Evolutionary conservation across 1,140 invertebrate genomes (phyloP), one percentile per base, ranked within the genome.

Genomic region (Scaptomyza montana): DNA sequence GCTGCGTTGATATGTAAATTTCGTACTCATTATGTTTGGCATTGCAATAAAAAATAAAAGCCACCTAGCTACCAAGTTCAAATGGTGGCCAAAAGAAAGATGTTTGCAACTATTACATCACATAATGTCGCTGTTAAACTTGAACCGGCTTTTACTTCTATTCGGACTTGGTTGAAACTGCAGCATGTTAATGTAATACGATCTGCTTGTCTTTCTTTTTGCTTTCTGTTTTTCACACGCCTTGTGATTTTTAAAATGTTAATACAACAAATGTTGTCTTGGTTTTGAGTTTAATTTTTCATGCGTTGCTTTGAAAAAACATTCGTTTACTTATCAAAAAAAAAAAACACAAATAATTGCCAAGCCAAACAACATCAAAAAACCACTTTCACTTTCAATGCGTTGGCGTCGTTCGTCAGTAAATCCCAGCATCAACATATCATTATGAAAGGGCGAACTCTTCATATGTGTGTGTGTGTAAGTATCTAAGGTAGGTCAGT

Each of bases 1-100:
- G 50, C 49, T 25, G 47, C 81, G 69, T 87, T 87, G 81, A 86
- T 81, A 86, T 86, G 81, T 70, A 87, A 87, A 86, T 85, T 86
- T 73, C 16, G 45, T 33, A 69, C 39, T 69, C 66, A 53, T 69
- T 75, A 67, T 66, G 21, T 46, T 46, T 54, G 47, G 61, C 54
- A 68, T 61, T 61, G 56, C 59, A 30, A 41, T 36, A 51, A 39
- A 39, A 39, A 63, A 6, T 4, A 25, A 25, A 39, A 70, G 51
- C 45, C 39, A 12, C 39, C 0, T 50, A 51, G 59, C 59, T 51
- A 71, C 75, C 82, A 82, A 86, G 82, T 87, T 87, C 75, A 82
- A 78, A 55, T 45, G 56, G 54, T 51, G 73, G 54, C 77, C 70
- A 76, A 80, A 74, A 87, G 81, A 81, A 84, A 43, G 39, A 84